phyloP scores from a whole-genome alignment of 2,797 vertebrate species.

The Cryptoblepharus egeriae region DNA sequence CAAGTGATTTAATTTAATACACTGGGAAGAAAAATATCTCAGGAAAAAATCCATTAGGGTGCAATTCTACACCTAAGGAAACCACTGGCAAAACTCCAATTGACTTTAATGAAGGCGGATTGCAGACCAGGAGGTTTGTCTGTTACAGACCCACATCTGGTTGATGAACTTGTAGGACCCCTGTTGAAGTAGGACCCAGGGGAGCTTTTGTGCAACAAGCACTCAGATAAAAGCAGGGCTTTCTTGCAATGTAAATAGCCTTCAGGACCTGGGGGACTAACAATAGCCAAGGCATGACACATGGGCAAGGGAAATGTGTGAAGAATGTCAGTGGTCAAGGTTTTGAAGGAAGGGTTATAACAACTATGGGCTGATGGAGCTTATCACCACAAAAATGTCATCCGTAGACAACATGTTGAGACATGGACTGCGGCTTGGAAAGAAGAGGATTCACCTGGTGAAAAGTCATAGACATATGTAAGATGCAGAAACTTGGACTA shows the following conservation, averaged over 20 bases:
- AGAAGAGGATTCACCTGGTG: background rate
- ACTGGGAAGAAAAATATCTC: background rate
- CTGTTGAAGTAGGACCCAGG: background rate
- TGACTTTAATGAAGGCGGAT: background rate
- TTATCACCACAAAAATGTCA: background rate
- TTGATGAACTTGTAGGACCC: conserved; percentile 1
- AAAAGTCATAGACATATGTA: background rate
- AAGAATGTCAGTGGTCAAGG: background rate
- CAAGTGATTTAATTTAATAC: background rate
- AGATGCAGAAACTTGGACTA: background rate
- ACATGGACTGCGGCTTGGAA: background rate
- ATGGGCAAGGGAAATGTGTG: background rate
- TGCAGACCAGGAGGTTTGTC: background rate
- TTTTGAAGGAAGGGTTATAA: conserved; percentile 1
- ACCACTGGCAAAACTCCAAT: background rate
- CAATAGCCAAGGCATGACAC: background rate
- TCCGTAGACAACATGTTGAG: background rate
- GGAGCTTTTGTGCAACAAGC: background rate
- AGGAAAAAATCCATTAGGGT: background rate
- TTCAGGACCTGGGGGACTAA: background rate
- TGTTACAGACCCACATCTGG: conserved; percentile 4
- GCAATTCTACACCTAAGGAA: background rate
- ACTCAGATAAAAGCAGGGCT: background rate
- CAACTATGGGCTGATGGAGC: no score
- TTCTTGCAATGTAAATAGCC: background rate